A percentile compares a stretch with the other conserved stretches of the same genome.
phyloP scores from a whole-genome alignment of 2,888 invertebrate species.

The Anorthoa munda region DNA sequence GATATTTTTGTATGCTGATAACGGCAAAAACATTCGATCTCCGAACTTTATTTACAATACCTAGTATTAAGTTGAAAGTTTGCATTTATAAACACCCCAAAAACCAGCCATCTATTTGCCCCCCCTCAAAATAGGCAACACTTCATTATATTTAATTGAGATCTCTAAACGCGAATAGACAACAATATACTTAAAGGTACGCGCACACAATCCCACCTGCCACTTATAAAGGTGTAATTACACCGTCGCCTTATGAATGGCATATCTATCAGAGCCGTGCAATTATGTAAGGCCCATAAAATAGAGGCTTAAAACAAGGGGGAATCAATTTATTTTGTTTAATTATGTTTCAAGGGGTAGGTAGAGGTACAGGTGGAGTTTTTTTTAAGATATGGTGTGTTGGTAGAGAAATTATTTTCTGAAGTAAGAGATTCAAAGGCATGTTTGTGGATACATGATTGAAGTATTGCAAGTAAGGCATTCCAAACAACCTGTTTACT shows the following conservation, averaged over 20 bases:
- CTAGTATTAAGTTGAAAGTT: too few species aligned
- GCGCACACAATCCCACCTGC: slow-evolving; percentile 16
- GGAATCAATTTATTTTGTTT: slow-evolving; percentile 57
- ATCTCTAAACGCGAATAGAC: not conserved
- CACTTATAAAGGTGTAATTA: slow-evolving; percentile 39
- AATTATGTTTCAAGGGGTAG: slow-evolving; percentile 15
- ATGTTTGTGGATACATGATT: too few species aligned
- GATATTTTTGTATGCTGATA: too few species aligned
- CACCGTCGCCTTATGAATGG: slow-evolving; percentile 39
- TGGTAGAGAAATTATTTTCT: not conserved
- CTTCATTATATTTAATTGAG: slow-evolving; percentile 8
- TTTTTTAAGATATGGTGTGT: not conserved
- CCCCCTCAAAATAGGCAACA: not conserved
- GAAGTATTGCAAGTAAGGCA: too few species aligned
- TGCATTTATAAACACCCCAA: too few species aligned
- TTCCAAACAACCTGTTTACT: too few species aligned
- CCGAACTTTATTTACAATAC: too few species aligned
- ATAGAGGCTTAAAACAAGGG: slow-evolving; percentile 33
- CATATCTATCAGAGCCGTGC: slow-evolving; percentile 42
- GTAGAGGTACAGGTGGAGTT: not conserved
- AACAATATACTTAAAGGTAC: slow-evolving; percentile 1
- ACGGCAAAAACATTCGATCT: too few species aligned
- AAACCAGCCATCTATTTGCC: not conserved
- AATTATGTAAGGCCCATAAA: slow-evolving; percentile 44
- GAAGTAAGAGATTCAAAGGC: not conserved